Base-by-base conservation (phyloP, 30 jellyfish, hydroid and myxozoan genomes). In the Hydractinia echinata region DNA sequence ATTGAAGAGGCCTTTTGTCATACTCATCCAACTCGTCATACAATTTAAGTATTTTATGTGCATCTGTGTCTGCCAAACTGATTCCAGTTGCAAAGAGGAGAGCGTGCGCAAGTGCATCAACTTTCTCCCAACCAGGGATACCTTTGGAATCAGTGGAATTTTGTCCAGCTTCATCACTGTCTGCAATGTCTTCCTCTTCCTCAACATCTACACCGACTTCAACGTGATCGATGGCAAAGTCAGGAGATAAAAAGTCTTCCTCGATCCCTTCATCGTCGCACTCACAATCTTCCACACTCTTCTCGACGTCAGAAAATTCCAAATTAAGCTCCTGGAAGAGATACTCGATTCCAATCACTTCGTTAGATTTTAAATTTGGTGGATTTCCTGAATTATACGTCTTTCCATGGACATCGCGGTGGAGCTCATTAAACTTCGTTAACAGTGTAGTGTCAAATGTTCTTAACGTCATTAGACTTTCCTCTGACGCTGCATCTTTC, bases 121-220 rank as follows among this genome's bases (percentile, higher is more conserved):
- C 80, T 78, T 78, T 78, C 9, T 78, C 61, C 86, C 86, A 78
- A 21, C 82, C 82, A 14, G 86, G 86, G 18, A 78, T 55, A 15
- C 86, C 82, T 52, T 61, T 54, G 8, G 60, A 54, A 51, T 55
- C 86, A 39, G 80, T 56, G n/a, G 86, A 78, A 73, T n/a, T n/a
- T 4, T 49, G 18, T 10, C 49, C 81, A 15, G 79, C 80, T 52
- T 55, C 80, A 20, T 8, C 19, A 8, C 55, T 55, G 7, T 30
- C 58, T 5, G 53, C 53, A 14, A 54, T 80, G 10, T 11, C 56
- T 19, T 56, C 80, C 19, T 78, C 86, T 15, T 21, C 80, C 6
- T 52, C 8, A 14, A 19, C 60, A 7, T 78, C 86, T 51, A 13
- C 61, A 78, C 56, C 48, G 49, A 39, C 82, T 10, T 10, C 82